phyloP scores from a whole-genome alignment of 2,113 vertebrate species.

The Sminthopsis crassicaudata region DNA sequence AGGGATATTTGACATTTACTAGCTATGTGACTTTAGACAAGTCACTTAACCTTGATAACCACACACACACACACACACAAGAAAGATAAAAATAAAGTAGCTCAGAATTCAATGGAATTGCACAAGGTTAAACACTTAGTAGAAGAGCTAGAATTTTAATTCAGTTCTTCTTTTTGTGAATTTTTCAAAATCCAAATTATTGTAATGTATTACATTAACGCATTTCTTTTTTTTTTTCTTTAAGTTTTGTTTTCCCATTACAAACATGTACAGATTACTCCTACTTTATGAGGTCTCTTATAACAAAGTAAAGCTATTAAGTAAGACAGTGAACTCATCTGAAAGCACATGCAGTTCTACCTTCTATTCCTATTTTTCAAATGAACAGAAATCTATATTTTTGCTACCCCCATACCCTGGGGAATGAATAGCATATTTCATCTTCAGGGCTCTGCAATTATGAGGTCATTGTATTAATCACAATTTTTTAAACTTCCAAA shows the following conservation, averaged over 20 bases:
- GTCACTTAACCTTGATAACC: no score
- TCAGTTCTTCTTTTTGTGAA: not conserved
- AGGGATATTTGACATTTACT: no score
- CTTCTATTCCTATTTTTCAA: not conserved
- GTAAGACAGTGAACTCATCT: not conserved
- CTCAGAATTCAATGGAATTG: not conserved
- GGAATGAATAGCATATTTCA: not conserved
- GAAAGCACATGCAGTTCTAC: not conserved
- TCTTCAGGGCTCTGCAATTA: not conserved
- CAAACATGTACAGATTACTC: not conserved
- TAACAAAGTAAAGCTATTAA: not conserved
- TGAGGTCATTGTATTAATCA: not conserved
- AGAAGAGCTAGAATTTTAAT: not conserved
- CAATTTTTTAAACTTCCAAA: not conserved
- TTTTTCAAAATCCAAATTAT: not conserved
- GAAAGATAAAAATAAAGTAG: no score
- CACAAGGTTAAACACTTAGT: not conserved
- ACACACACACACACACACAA: no score
- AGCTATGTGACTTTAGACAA: no score
- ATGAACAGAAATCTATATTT: not conserved
- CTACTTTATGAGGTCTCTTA: not conserved
- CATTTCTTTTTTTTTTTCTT: not conserved
- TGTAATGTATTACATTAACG: not conserved
- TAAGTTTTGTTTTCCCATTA: not conserved
- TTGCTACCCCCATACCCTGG: not conserved